These are phyloP conservation scores for Sylvia atricapilla DNA, from an alignment of 2,113 vertebrate genomes.

Conservation along the genomic window DNA sequence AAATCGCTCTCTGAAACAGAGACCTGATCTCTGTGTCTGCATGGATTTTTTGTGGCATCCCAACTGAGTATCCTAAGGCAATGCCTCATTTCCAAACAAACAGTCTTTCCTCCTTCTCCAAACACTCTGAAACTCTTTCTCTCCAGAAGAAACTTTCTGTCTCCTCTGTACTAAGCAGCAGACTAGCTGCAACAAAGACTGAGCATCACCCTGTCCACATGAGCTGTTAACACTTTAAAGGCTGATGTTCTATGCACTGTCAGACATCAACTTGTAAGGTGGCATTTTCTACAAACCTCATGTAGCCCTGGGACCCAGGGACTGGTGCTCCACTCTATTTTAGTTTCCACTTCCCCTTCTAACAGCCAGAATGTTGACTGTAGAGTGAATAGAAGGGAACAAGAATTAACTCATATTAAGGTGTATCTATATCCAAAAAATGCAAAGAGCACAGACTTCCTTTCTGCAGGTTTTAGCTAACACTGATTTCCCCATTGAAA, in stretches of 20 bases:
- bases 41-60: not conserved
- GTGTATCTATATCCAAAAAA: not conserved
- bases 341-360: not conserved
- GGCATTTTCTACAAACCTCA: not conserved
- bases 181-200: not conserved
- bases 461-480: not conserved
- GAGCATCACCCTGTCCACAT: not conserved
- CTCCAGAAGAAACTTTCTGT: not conserved
- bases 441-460: not conserved
- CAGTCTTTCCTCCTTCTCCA: constrained; percentile 15
- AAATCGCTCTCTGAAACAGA: not conserved
- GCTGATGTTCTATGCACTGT: not conserved
- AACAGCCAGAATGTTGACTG: not conserved
- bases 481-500: not conserved
- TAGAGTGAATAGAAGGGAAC: not conserved
- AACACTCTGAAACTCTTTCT: not conserved
- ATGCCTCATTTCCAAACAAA: not conserved
- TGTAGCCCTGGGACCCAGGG: not conserved
- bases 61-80: not conserved
- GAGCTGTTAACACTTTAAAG: not conserved
- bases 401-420: not conserved
- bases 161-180: not conserved
- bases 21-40: not conserved
- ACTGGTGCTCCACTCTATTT: not conserved
- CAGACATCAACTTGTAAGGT: not conserved